phyloP scores from a whole-genome alignment of 1,140 invertebrate genomes.

The Ceratitis capitata region DNA sequence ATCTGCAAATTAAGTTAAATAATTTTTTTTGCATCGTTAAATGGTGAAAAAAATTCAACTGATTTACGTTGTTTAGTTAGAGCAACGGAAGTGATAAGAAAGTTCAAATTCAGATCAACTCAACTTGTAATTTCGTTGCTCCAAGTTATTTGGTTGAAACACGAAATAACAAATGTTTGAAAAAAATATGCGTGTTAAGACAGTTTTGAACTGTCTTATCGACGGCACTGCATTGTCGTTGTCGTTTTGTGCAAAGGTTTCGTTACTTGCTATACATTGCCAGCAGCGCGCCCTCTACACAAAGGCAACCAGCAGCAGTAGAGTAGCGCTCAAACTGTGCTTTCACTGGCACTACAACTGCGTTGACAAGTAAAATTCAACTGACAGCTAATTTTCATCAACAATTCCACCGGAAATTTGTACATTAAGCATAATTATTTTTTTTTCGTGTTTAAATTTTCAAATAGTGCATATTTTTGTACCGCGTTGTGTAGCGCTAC shows the following conservation, averaged over 20 bases:
- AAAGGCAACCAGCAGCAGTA: too few species aligned
- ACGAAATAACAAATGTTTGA: background rate
- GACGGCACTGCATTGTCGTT: background rate
- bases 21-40: background rate
- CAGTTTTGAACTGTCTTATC: background rate
- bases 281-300: background rate
- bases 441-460: background rate
- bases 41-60: too few species aligned
- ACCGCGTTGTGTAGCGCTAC: background rate
- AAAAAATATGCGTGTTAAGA: background rate
- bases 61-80: background rate
- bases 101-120: too few species aligned
- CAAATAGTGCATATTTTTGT: background rate
- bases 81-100: background rate
- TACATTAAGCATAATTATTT: background rate
- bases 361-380: background rate
- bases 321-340: background rate
- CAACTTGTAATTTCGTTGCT: too few species aligned
- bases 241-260: too few species aligned
- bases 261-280: background rate
- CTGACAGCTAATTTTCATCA: background rate
- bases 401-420: background rate
- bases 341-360: background rate
- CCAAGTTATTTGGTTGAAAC: too few species aligned
- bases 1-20: constrained; percentile 71